Evolutionary conservation across 2,113 vertebrate species (phyloP).

Genomic region (Pungitius pungitius): DNA sequence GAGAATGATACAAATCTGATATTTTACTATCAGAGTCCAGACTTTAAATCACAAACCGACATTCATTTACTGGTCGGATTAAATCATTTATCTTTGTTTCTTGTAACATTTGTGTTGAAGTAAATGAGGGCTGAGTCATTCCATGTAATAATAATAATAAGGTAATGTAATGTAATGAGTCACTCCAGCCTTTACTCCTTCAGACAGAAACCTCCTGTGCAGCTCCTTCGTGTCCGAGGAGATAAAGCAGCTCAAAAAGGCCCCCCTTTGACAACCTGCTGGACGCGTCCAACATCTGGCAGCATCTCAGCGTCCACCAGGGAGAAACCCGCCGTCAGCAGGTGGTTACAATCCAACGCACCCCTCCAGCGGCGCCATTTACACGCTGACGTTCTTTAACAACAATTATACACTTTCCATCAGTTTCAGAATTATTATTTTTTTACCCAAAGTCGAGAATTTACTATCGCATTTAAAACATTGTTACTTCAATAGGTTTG

Average conservation of each 20-base stretch:
- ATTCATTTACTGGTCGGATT: not conserved
- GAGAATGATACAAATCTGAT: not conserved
- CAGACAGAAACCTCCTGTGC: not conserved
- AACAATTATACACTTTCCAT: no score
- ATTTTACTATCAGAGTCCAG: not conserved
- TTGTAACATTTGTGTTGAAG: not conserved
- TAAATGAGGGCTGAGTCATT: not conserved
- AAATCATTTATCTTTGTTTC: no score
- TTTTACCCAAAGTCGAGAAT: not conserved
- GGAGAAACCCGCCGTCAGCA: not conserved
- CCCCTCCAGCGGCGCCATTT: no score
- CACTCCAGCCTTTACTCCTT: not conserved
- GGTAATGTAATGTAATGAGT: no score
- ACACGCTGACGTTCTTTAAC: no score
- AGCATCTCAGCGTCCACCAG: not conserved
- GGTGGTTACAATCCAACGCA: no score
- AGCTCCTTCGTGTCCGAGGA: not conserved
- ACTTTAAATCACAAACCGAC: not conserved
- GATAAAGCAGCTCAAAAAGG: not conserved
- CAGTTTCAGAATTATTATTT: no score
- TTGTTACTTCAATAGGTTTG: not conserved
- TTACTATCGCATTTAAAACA: not conserved
- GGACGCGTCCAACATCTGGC: not conserved
- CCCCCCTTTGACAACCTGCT: not conserved
- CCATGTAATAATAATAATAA: no score